Base-by-base conservation (phyloP, 2,888 invertebrate species). In the Epirrita christyi region DNA sequence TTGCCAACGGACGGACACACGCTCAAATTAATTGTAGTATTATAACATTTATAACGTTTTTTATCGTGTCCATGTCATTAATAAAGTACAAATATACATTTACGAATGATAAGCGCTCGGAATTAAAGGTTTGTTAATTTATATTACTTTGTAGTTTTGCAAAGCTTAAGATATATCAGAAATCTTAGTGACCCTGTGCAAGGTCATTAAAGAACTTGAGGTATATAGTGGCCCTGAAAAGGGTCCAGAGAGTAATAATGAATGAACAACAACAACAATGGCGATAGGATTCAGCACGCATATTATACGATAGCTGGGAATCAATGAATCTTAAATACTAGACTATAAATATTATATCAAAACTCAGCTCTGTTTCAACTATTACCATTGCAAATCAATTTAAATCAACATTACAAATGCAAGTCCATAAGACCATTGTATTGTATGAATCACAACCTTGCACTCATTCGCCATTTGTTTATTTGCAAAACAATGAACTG, bases 1-100 rank as follows among this genome's bases (percentile, higher is more conserved):
- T 4, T 14, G 76, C 83, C 83, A 83, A 44, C 8, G 49, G 43
- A 45, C 53, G 42, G 48, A 50, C 57, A 55, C 46, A 50, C 63
- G 59, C 45, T 59, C 53, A 49, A 57, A 66, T 62, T 65, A 62
- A 67, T 66, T 63, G 60, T 64, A 60, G 53, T 61, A 61, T 54
- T 56, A 62, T 52, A 60, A 48, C 41, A 55, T 60, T 59, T 61
- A 51, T 47, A 47, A 53, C 50, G 52, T 53, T 66, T 66, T 71
- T 66, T 66, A 61, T 56, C 53, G 55, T 54, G 56, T 50, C 21
- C 48, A 59, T 55, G 61, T 53, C 55, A 54, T 68, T 65, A 48
- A 54, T 55, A 43, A 59, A 65, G 61, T 62, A 58, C 34, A 13
- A 44, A 45, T 48, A 38, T 55, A 51, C 36, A 37, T 48, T 36